These are phyloP conservation scores for Labeo calbasu DNA, from an alignment of 2,797 vertebrate genomes.

Conservation along the genomic window DNA sequence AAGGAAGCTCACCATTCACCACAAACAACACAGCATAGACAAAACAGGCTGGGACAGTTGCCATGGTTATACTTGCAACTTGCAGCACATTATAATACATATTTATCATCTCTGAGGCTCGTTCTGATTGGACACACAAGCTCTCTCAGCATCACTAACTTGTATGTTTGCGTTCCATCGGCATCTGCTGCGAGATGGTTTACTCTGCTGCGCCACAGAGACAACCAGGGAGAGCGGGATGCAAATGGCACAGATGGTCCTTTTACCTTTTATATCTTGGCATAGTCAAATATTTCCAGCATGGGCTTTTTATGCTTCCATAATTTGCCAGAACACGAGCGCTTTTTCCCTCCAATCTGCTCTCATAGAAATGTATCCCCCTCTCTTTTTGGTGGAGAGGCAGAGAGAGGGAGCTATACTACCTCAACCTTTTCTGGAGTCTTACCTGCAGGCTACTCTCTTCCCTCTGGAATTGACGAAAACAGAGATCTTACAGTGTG, in stretches of 20 bases:
- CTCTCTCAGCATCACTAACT: slow-evolving; percentile 51
- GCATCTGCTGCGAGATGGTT: slow-evolving; percentile 67
- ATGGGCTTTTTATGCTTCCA: slow-evolving; percentile 59
- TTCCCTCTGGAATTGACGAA: slow-evolving; percentile 27
- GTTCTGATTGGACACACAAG: slow-evolving; percentile 31
- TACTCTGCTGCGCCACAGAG: slow-evolving; percentile 54
- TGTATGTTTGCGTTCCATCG: slow-evolving; percentile 54
- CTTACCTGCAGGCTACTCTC: slow-evolving; percentile 34
- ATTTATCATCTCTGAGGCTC: slow-evolving; percentile 46
- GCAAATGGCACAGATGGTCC: slow-evolving; percentile 70
- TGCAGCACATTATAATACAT: slow-evolving; percentile 50
- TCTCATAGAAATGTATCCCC: slow-evolving; percentile 63
- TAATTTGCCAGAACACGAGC: slow-evolving; percentile 62
- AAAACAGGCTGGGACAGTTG: slow-evolving; percentile 55
- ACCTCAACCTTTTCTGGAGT: slow-evolving; percentile 34
- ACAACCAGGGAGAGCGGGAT: slow-evolving; percentile 56
- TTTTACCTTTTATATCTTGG: slow-evolving; percentile 74
- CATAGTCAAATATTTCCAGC: slow-evolving; percentile 64
- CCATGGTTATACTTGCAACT: slow-evolving; percentile 64
- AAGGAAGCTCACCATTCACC: slow-evolving; percentile 22
- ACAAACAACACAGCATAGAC: slow-evolving; percentile 40
- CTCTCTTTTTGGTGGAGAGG: slow-evolving; percentile 40
- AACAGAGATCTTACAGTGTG: slow-evolving; percentile 32
- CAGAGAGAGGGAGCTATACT: slow-evolving; percentile 1
- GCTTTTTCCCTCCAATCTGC: slow-evolving; percentile 61